Base-by-base conservation (phyloP, 2,113 vertebrate species). In the Rhombomys opimus region DNA sequence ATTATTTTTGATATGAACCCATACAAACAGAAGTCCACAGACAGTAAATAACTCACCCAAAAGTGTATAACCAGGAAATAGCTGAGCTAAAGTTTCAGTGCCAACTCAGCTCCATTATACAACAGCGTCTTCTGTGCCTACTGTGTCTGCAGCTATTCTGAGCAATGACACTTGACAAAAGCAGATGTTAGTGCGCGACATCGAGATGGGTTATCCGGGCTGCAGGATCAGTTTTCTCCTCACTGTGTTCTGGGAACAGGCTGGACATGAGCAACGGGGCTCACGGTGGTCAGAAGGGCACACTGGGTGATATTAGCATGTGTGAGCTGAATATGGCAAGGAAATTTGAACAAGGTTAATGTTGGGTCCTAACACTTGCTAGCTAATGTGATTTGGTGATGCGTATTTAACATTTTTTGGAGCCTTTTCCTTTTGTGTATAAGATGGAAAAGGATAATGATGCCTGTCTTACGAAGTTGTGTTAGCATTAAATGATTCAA, bases 331-430 rank as follows among this genome's bases (percentile, higher is more conserved):
- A 65, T 13, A 75, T 72, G 73, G 15, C 3, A 17, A 23, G 57
- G 35, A 27, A 17, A 38, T 25, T 35, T 67, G 68, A 65, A 59
- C 13, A n/a, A 52, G 38, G 67, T 68, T 27, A 77, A 72, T 72
- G 27, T 25, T 46, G 7, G n/a, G 18, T 41, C 77, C 20, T 63
- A 68, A 78, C 25, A 32, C 54, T 65, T 52, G 81, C 6, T 50
- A 25, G 30, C 32, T 80, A 2, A 41, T 95, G 68, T 20, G 30
- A 95, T 77, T 52, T 94, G 59, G n/a, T 30, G 32, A 82, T 35
- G 88, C 35, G 27, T 25, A 73, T 82, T 63, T 82, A n/a, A 41
- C 32, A 90, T 93, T 96, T 88, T 15, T 61, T 50, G 97, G 91
- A 90, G 35, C 5, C 54, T 38, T 61, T 54, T 32, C 63, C 10